These are phyloP conservation scores for Micromussa lordhowensis DNA, from an alignment of 92 coral and sea anemone species.

Conservation along the genomic window DNA sequence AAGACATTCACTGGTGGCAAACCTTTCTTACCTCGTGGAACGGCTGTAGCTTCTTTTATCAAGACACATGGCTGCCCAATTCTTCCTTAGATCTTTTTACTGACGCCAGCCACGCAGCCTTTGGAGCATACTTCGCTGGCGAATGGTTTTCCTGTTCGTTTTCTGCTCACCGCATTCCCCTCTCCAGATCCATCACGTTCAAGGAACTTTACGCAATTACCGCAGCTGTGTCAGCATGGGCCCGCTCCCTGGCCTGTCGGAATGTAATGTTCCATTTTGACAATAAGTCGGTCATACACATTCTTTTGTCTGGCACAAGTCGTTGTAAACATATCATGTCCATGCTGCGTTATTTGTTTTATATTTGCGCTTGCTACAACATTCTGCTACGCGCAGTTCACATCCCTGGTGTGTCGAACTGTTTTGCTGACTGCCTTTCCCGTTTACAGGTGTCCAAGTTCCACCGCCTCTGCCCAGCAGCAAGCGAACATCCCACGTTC, in stretches of 20 bases:
- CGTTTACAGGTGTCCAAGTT: slow-evolving; percentile 35
- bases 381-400: background rate
- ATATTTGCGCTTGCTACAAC: background rate
- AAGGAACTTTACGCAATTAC: slow-evolving; percentile 32
- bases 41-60: slow-evolving; percentile 43
- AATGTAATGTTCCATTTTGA: no score
- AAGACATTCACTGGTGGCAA: slow-evolving; percentile 51
- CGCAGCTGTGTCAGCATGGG: slow-evolving; percentile 31
- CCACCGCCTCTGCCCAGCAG: slow-evolving; percentile 19
- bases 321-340: slow-evolving; percentile 1
- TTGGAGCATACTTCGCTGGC: slow-evolving; percentile 17
- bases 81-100: slow-evolving; percentile 38
- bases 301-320: no score
- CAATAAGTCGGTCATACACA: no score
- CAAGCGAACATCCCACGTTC: slow-evolving; percentile 17
- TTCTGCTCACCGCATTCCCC: no score
- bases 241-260: no score
- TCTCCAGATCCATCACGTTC: background rate
- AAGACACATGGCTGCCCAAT: slow-evolving; percentile 31
- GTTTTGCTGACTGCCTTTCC: slow-evolving; percentile 8
- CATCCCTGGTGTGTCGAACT: slow-evolving; percentile 10
- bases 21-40: slow-evolving; percentile 37
- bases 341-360: slow-evolving; percentile 8
- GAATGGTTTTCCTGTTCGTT: slow-evolving; percentile 60
- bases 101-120: slow-evolving; percentile 38